A percentile compares a stretch with the other conserved stretches of the same genome.
Evolutionary conservation across 2,888 invertebrate genomes (phyloP).

Genomic region (Sesamia inferens): DNA sequence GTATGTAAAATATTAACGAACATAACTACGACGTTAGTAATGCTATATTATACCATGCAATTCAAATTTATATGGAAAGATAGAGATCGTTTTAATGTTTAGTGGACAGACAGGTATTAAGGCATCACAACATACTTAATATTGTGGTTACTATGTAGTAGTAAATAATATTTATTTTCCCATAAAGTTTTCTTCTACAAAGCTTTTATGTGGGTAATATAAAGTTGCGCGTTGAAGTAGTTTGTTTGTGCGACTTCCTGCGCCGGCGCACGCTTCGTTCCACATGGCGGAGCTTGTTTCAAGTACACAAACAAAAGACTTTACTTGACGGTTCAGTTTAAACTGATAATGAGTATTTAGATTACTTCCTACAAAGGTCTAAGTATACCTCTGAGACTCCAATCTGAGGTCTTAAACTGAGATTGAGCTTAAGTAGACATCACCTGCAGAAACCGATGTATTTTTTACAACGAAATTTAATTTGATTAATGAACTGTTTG

Average conservation of each 20-base stretch:
- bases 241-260: constrained; percentile 67
- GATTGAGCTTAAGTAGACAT: not conserved
- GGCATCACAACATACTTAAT: constrained; percentile 10
- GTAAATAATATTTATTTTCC: constrained; percentile 6
- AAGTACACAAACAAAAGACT: constrained; percentile 45
- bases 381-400: not conserved
- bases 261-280: constrained; percentile 72
- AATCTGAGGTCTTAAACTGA: not conserved
- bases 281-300: constrained; percentile 60
- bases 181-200: constrained; percentile 1
- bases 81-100: constrained; percentile 38
- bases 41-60: constrained; percentile 16
- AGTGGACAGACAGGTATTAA: constrained; percentile 10
- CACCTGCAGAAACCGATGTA: too few relatives aligned
- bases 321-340: constrained; percentile 39
- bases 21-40: constrained; percentile 14
- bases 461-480: too few relatives aligned
- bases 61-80: constrained; percentile 25
- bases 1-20: constrained; percentile 28
- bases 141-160: constrained; percentile 4
- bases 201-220: constrained; percentile 11
- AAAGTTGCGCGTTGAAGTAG: constrained; percentile 58
- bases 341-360: constrained; percentile 13
- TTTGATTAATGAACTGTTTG: too few relatives aligned
- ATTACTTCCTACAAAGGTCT: not conserved